These are phyloP conservation scores for Pseudomugil tenellus DNA, from an alignment of 2,797 vertebrate genomes.

Conservation along the genomic window DNA sequence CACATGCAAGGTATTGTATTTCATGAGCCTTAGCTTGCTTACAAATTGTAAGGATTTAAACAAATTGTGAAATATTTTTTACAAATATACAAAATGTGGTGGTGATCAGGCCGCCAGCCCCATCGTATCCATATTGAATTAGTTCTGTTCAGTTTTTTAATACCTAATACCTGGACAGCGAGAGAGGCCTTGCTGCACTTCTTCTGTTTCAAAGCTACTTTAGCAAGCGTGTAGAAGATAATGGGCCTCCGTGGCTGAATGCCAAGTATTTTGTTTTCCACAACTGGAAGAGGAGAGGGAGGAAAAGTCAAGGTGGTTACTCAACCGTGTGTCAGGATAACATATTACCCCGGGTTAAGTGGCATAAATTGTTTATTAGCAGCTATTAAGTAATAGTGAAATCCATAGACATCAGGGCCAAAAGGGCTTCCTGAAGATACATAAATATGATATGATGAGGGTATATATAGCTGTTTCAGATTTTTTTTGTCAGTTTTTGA, in stretches of 20 bases:
- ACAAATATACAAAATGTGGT: conserved; percentile 35
- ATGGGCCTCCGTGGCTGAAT: conserved; percentile 68
- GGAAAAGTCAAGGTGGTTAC: conserved; percentile 71
- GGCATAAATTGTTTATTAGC: conserved; percentile 79
- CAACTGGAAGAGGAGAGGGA: conserved; percentile 60
- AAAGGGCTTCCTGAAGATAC: conserved; percentile 50
- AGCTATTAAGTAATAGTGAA: conserved; percentile 68
- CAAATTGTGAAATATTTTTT: conserved; percentile 21
- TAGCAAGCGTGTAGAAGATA: conserved; percentile 61
- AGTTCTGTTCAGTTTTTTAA: conserved; percentile 63
- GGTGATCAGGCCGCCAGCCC: conserved; percentile 37
- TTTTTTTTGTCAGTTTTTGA: background rate
- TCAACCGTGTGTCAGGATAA: conserved; percentile 72
- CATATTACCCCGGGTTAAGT: conserved; percentile 68
- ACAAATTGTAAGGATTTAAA: conserved; percentile 24
- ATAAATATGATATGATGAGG: conserved; percentile 43
- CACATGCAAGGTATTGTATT: conserved; percentile 5
- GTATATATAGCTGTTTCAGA: background rate
- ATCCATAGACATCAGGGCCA: conserved; percentile 58
- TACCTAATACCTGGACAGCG: conserved; percentile 63
- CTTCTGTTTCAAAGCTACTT: conserved; percentile 59
- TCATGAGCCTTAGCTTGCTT: conserved; percentile 9
- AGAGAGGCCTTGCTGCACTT: conserved; percentile 51
- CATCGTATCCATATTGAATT: conserved; percentile 39
- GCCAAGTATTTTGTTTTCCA: conserved; percentile 78